phyloP scores from a whole-genome alignment of 37 sponge, comb jelly and placozoan genomes.

The Oopsacas minuta region DNA sequence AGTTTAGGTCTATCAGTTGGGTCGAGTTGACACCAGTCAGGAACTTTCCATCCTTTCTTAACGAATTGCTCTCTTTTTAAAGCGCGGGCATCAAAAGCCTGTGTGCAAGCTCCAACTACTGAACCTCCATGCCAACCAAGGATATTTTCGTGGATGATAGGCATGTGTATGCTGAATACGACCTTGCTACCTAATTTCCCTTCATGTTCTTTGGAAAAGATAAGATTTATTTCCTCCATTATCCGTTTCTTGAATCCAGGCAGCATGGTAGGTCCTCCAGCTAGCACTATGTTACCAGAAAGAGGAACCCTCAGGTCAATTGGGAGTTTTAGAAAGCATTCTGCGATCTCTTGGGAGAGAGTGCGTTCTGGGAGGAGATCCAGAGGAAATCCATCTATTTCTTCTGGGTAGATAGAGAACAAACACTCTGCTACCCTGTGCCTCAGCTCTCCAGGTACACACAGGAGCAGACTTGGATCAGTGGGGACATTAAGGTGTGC shows the following conservation, averaged over 20 bases:
- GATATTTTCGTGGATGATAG: not conserved
- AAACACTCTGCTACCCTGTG: not conserved
- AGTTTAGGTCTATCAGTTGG: not conserved
- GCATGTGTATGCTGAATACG: not conserved
- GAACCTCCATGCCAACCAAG: conserved; percentile 10
- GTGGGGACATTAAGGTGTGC: not conserved
- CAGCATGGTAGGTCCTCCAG: not conserved
- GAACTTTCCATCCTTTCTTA: not conserved
- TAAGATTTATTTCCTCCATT: not conserved
- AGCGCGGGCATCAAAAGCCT: not conserved
- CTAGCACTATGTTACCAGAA: not conserved
- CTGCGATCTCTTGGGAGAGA: not conserved
- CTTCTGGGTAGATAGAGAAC: not conserved
- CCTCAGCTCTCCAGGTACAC: not conserved
- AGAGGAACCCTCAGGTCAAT: not conserved
- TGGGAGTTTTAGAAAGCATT: not conserved
- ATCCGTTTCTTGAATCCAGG: not conserved
- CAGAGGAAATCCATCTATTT: not conserved
- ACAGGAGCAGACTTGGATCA: not conserved
- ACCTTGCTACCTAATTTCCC: not conserved
- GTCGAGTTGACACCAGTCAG: not conserved
- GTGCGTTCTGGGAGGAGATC: not conserved
- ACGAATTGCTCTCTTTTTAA: not conserved
- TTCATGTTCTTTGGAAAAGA: not conserved
- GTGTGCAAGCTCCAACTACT: not conserved